Conservation (phyloP, 1,140 invertebrate genomes). For the Diorhabda elongata region DNA sequence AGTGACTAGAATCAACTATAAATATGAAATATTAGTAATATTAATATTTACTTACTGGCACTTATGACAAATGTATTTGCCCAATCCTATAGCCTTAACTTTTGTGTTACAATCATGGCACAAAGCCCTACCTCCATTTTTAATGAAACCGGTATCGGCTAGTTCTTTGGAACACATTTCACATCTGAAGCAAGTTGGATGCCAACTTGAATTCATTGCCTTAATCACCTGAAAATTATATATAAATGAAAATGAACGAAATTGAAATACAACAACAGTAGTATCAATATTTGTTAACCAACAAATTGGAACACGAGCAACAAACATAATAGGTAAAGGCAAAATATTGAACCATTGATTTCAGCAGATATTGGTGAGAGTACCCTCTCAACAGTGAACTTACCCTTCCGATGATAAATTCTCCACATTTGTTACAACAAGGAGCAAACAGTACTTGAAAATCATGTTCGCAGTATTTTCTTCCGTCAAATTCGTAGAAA, state of each 20-base stretch:
- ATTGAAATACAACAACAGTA: no score
- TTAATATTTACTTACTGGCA: conserved; percentile 79
- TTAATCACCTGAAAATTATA: conserved; percentile 76
- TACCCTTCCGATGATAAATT: conserved; percentile 89
- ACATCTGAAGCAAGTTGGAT: conserved; percentile 95
- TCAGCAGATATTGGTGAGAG: no score
- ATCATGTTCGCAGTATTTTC: conserved; percentile 99
- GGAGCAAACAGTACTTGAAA: conserved; percentile 98
- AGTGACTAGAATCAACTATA: no score
- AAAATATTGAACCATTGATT: no score
- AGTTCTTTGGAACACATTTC: conserved; percentile 87
- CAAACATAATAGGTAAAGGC: no score
- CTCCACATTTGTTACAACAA: conserved; percentile 94
- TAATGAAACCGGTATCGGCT: conserved; percentile 96
- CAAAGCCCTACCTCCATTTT: conserved; percentile 86
- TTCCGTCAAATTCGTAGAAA: conserved; percentile 98
- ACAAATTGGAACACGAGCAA: no score
- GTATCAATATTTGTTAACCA: no score
- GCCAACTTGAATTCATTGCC: conserved; percentile 99
- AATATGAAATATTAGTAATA: not conserved
- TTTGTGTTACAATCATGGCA: conserved; percentile 96
- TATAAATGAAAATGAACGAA: not conserved
- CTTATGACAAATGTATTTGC: conserved; percentile 97
- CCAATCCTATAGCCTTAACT: conserved; percentile 90
- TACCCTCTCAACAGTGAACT: not conserved